These are phyloP conservation scores for Balaeniceps rex DNA, from an alignment of 2,113 vertebrate species.

Conservation along the genomic window DNA sequence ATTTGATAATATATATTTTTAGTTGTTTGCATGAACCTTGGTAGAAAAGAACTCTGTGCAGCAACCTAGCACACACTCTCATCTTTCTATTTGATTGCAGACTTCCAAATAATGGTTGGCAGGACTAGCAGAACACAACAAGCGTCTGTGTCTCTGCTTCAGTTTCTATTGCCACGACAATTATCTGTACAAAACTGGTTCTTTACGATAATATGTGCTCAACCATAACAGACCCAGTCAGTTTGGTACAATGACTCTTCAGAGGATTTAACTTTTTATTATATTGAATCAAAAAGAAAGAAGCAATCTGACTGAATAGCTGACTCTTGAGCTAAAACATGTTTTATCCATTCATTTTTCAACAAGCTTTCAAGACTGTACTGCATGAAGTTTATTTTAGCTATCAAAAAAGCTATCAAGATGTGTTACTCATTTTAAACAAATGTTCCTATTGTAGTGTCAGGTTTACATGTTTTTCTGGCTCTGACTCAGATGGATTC, in stretches of 20 bases:
- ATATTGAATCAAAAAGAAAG: background rate
- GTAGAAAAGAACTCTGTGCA: background rate
- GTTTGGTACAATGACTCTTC: slow-evolving; percentile 1
- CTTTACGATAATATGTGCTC: background rate
- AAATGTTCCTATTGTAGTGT: slow-evolving; percentile 45
- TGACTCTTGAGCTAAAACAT: slow-evolving; percentile 22
- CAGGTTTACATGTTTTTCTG: slow-evolving; percentile 51
- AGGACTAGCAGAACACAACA: background rate
- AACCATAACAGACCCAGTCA: background rate
- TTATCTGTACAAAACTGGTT: background rate
- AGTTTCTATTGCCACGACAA: background rate
- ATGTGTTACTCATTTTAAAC: slow-evolving; percentile 51
- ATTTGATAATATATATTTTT: background rate
- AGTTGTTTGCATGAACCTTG: slow-evolving; percentile 6
- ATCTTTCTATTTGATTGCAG: slow-evolving; percentile 7
- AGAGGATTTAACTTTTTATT: slow-evolving; percentile 36
- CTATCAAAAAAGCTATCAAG: slow-evolving; percentile 30
- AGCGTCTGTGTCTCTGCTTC: background rate
- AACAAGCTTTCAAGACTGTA: slow-evolving; percentile 4
- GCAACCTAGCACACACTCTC: background rate
- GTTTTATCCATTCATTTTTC: slow-evolving; percentile 55
- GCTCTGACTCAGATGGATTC: slow-evolving; percentile 17
- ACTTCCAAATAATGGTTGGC: background rate
- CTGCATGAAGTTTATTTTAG: slow-evolving; percentile 40
- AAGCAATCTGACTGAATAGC: background rate